Percentiles rank a stretch among this genome's conserved stretches.
Evolutionary conservation across 2,797 vertebrate species (phyloP).

Genomic region (Pangasius sanitwongsei): DNA sequence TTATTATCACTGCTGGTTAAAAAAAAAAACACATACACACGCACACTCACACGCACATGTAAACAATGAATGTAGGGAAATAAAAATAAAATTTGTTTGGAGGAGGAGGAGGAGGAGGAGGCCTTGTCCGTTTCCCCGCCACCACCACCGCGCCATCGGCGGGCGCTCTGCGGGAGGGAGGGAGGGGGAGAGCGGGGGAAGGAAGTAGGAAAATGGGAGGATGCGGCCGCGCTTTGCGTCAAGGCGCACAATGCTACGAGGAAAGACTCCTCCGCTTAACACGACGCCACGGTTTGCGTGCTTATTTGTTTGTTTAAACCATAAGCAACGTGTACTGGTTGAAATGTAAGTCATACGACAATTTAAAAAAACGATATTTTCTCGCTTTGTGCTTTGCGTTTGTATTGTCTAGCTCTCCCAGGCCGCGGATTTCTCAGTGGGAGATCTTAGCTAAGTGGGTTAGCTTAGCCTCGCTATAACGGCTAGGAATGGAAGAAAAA

Average conservation of each 20-base stretch:
- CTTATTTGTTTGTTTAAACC: neutral
- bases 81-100: neutral
- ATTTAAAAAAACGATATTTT: neutral
- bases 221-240: constrained; percentile 52
- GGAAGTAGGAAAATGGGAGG: constrained; percentile 39
- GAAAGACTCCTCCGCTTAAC: neutral
- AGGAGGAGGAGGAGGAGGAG: too few species aligned
- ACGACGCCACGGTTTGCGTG: neutral
- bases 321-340: too few species aligned
- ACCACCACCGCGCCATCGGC: constrained; percentile 59
- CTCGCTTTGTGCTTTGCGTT: neutral
- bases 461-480: constrained; percentile 12
- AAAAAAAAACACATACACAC: neutral
- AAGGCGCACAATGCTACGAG: constrained; percentile 59
- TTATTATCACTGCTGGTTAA: too few species aligned
- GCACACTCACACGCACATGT: neutral
- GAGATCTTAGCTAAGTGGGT: constrained; percentile 9
- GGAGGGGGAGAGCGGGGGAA: constrained; percentile 42
- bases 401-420: constrained; percentile 11
- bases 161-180: constrained; percentile 45
- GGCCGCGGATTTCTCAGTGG: constrained; percentile 37
- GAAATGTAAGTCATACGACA: neutral
- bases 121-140: constrained; percentile 8
- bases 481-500: neutral
- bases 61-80: neutral